Evolutionary conservation across 2,113 vertebrate genomes (phyloP), one percentile per base, ranked within the genome.

Genomic region (Argyrosomus japonicus): DNA sequence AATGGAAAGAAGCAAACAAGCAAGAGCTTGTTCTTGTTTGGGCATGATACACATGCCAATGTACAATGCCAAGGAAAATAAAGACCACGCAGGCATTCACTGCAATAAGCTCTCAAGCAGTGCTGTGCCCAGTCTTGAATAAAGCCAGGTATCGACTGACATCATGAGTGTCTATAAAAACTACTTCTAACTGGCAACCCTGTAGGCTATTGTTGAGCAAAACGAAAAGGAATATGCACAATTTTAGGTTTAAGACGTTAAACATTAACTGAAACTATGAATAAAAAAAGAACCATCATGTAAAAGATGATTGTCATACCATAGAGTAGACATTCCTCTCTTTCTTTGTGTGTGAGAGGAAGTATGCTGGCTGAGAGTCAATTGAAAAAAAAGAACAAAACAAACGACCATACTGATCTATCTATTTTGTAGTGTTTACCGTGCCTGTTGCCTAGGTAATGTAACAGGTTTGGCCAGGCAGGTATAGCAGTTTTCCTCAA

Each of bases 1-100:
- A 57, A 68, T 56, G 57, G 27, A 81, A 69, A 75, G 29, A 67
- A 65, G 70, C 54, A 79, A 50, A 88, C 89, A 88, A 83, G 81
- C 15, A 74, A 48, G 60, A 62, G 77, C 85, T 85, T 89, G 88
- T 89, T 90, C 84, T 75, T 68, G 70, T 81, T 84, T 67, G 57
- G 61, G 54, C 70, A 68, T 23, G 19, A 64, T 75, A 10, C 43
- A 72, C 40, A 78, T 45, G 56, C 64, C 50, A 81, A 82, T 48
- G 48, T 8, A 48, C 29, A 27, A 29, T 48, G 60, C 71, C 86
- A 91, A 85, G 64, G 56, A 58, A 79, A 77, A n/a, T 65, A 27
- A 45, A 68, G 45, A 75, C 48, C 56, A 11, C 25, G 56, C 40
- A 50, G 64, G 12, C 50, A 50, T 43, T 78, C 69, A 9, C 50